Evolutionary conservation across 2,113 vertebrate genomes (phyloP), one percentile per base, ranked within the genome.

Genomic region (Ptilorrhoa leucosticta): DNA sequence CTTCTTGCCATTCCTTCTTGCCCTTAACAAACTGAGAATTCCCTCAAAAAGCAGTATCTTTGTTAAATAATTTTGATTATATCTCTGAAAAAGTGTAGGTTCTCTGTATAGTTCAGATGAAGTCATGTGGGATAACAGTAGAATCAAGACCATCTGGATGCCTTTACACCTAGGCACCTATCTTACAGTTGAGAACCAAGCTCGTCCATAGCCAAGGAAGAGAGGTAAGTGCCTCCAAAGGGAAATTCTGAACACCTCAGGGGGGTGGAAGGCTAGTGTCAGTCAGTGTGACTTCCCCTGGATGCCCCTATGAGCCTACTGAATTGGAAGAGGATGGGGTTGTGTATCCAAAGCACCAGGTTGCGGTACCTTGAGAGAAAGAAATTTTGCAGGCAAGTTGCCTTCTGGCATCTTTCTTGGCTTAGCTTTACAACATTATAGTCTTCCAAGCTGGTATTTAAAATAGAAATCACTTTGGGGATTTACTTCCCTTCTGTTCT

Each of bases 401-500:
- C 33, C 21, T 76, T 87, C 60, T 40, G 35, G 19, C 10, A 40
- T 35, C 6, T 6, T 79, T 90, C 57, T 64, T 63, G 76, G 21
- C 24, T 83, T 71, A 33, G 51, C 24, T 88, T 92, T 79, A 30
- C 44, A 85, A 31, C 10, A 30, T 64, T 58, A n/a, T 35, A 27
- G 17, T 35, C 33, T 76, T 76, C 83, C 48, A 71, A 56, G 2
- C 5, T 40, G 15, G 4, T 51, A 83, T 64, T 90, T 83, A n/a
- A 68, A 90, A 51, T 24, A n/a, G 27, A 72, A 84, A 60, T 65
- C 31, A 68, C 11, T 31, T 37, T 31, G 23, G 53, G 48, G 56
- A 56, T 90, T 79, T 44, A 64, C 17, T 80, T 71, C 12, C 40
- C 13, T 89, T 77, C 71, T 78, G 12, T 82, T 94, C 33, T 84